These are phyloP conservation scores for Spea hammondii DNA, from an alignment of 2,797 vertebrate genomes.

Conservation along the genomic window DNA sequence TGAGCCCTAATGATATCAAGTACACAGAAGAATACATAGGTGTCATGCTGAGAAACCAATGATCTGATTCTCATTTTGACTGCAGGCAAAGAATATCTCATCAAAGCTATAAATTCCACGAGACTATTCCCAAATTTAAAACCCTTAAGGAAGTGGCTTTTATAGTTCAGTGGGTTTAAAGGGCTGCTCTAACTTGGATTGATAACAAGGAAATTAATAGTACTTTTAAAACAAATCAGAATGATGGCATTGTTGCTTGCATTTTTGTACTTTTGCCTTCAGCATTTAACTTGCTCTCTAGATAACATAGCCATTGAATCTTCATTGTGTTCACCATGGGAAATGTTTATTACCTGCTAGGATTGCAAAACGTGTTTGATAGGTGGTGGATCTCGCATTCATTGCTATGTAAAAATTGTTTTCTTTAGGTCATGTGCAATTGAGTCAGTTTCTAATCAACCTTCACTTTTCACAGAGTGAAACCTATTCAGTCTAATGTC, in stretches of 20 bases:
- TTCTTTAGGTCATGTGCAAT: slow-evolving; percentile 65
- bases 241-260: slow-evolving; percentile 76
- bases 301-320: slow-evolving; percentile 57
- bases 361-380: slow-evolving; percentile 54
- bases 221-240: slow-evolving; percentile 89
- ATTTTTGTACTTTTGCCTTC: slow-evolving; percentile 71
- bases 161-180: slow-evolving; percentile 83
- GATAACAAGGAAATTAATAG: slow-evolving; percentile 91
- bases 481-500: slow-evolving; percentile 59
- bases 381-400: slow-evolving; percentile 57
- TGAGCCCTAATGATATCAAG: slow-evolving; percentile 82
- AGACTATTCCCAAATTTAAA: slow-evolving; percentile 78
- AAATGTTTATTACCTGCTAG: slow-evolving; percentile 65
- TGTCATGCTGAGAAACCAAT: slow-evolving; percentile 86
- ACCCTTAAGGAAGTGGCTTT: slow-evolving; percentile 87
- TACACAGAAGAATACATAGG: slow-evolving; percentile 74
- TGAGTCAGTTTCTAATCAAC: slow-evolving; percentile 67
- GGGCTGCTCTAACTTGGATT: slow-evolving; percentile 83
- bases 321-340: slow-evolving; percentile 60
- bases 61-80: slow-evolving; percentile 80
- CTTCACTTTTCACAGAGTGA: slow-evolving; percentile 62
- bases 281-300: slow-evolving; percentile 64
- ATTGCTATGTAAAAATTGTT: slow-evolving; percentile 63
- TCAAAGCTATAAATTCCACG: slow-evolving; percentile 84
- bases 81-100: slow-evolving; percentile 80